Percentiles rank a stretch among this genome's conserved stretches.
These are phyloP conservation scores for Piscicola geometra DNA, from an alignment of 2,888 invertebrate genomes.

Conservation along the genomic window DNA sequence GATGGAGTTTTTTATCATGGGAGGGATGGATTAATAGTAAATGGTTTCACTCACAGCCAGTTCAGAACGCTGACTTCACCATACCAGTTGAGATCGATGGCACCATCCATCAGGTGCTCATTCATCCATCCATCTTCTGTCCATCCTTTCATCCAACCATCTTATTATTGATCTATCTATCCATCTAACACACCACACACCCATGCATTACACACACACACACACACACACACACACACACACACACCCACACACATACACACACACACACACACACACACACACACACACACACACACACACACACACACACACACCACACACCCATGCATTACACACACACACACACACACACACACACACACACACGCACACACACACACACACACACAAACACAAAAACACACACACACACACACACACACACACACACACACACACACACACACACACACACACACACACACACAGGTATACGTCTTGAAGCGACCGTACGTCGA, in stretches of 20 bases:
- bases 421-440: neutral
- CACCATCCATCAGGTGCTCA: slow-evolving; percentile 77
- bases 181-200: too few relatives aligned
- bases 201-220: neutral
- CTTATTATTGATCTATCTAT: too few relatives aligned
- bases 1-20: neutral
- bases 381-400: slow-evolving; percentile 69
- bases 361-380: neutral
- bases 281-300: neutral
- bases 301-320: neutral
- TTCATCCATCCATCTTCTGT: too few relatives aligned
- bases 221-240: neutral
- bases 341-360: neutral
- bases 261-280: neutral
- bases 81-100: slow-evolving; percentile 99
- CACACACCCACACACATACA: too few relatives aligned
- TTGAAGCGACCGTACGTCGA: slow-evolving; percentile 98
- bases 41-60: too few relatives aligned
- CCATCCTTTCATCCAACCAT: too few relatives aligned
- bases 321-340: neutral
- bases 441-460: neutral
- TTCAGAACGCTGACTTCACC: slow-evolving; percentile 98
- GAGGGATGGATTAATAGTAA: neutral
- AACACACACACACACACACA: too few relatives aligned
- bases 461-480: slow-evolving; percentile 68